Percentiles rank a stretch among this genome's conserved stretches.
phyloP scores from a whole-genome alignment of 2,113 vertebrate genomes.

The Istiophorus platypterus region DNA sequence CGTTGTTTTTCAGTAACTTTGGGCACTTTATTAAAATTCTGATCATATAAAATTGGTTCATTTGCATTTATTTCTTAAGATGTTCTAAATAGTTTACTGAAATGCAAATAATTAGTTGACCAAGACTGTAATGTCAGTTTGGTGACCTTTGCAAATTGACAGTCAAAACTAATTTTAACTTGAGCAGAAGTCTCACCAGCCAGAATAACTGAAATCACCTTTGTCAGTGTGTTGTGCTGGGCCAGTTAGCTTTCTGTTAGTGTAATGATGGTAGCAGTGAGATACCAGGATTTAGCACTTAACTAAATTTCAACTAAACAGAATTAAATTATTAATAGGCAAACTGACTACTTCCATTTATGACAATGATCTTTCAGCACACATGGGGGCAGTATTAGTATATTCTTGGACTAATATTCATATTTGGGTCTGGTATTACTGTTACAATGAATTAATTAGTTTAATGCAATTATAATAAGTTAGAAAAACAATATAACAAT shows the following conservation, averaged over 20 bases:
- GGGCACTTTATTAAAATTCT: too few species aligned
- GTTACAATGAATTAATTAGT: neutral
- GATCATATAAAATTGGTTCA: too few species aligned
- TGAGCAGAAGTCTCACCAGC: neutral
- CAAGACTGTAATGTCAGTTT: too few species aligned
- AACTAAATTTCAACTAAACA: too few species aligned
- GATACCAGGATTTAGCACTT: too few species aligned
- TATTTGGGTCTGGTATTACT: neutral
- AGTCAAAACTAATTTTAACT: neutral
- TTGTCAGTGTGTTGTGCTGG: neutral
- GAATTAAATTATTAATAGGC: too few species aligned
- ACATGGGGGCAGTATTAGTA: slow-evolving; percentile 22
- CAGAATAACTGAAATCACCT: neutral
- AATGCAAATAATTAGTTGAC: too few species aligned
- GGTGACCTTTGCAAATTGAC: neutral
- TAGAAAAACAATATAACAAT: neutral
- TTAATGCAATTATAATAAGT: neutral
- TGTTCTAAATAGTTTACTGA: too few species aligned
- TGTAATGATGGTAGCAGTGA: neutral
- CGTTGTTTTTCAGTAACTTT: too few species aligned
- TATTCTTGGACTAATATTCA: neutral
- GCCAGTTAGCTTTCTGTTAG: neutral
- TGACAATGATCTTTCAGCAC: slow-evolving; percentile 5
- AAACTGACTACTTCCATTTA: too few species aligned
- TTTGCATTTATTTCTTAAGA: too few species aligned